Conservation (phyloP, 1,140 invertebrate species). For the Sarcophaga peregrina region DNA sequence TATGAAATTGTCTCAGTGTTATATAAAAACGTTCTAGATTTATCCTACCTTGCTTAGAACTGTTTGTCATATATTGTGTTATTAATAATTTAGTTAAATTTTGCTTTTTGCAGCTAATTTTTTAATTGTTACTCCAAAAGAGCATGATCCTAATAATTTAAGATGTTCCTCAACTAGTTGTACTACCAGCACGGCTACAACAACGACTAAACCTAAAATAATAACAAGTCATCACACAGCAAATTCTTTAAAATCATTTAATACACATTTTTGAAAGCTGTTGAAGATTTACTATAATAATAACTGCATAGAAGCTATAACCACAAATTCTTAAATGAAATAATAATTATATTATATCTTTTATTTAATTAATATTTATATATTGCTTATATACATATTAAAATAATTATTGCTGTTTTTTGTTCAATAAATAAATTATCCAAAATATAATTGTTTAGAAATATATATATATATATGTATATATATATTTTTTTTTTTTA, state of each 20-base stretch:
- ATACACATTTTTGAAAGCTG: constrained; percentile 32
- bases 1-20: not conserved
- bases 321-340: not conserved
- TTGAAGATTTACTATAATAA: no score
- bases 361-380: no score
- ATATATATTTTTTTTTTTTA: no score
- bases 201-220: constrained; percentile 26
- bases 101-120: constrained; percentile 33
- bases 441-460: no score
- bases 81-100: constrained; percentile 14
- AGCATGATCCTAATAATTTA: constrained; percentile 32
- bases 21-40: not conserved
- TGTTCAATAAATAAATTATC: no score
- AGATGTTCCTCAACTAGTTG: constrained; percentile 29
- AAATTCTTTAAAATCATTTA: constrained; percentile 24
- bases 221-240: constrained; percentile 10
- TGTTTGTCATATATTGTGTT: not conserved
- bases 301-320: not conserved
- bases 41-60: not conserved
- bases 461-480: no score
- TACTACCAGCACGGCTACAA: constrained; percentile 4
- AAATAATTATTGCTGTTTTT: no score
- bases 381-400: no score
- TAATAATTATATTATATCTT: no score
- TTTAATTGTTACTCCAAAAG: constrained; percentile 15